Conservation (phyloP, 2,888 invertebrate species). For the Polyommatus iphigenia region DNA sequence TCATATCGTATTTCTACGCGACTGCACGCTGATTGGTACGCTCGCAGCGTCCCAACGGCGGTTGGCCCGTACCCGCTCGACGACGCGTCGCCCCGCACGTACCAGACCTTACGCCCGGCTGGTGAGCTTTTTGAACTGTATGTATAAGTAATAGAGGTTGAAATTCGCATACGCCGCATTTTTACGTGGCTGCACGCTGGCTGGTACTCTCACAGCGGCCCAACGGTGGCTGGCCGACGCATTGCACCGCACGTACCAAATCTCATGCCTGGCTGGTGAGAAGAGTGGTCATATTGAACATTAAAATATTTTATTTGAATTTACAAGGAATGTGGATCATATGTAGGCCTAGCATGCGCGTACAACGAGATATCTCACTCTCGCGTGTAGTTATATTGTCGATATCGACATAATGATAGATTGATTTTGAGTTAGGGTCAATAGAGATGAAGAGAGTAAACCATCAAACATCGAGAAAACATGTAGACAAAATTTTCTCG, state of each 20-base stretch:
- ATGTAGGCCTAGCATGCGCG: too few relatives aligned
- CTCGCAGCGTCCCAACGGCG: conserved; percentile 89
- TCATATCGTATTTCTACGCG: conserved; percentile 93
- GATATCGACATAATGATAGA: too few relatives aligned
- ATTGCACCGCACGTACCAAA: conserved; percentile 87
- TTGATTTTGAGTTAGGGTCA: too few relatives aligned
- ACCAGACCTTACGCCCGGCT: conserved; percentile 90
- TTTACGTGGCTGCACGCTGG: conserved; percentile 96
- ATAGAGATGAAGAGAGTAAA: too few relatives aligned
- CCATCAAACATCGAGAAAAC: too few relatives aligned
- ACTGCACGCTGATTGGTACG: conserved; percentile 96
- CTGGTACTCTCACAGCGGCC: conserved; percentile 91
- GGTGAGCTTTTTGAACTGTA: conserved; percentile 70
- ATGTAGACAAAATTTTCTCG: too few relatives aligned
- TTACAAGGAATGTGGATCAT: too few relatives aligned
- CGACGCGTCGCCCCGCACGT: conserved; percentile 87
- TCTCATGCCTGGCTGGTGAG: conserved; percentile 91
- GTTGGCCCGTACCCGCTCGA: conserved; percentile 97
- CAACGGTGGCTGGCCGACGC: conserved; percentile 92
- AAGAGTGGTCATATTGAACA: conserved; percentile 48
- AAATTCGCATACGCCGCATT: conserved; percentile 88
- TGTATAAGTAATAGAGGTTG: not conserved
- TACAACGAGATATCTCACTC: too few relatives aligned
- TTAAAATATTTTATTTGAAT: too few relatives aligned
- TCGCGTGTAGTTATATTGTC: too few relatives aligned